phyloP scores from a whole-genome alignment of 2,113 vertebrate species.

The Percina caprodes region DNA sequence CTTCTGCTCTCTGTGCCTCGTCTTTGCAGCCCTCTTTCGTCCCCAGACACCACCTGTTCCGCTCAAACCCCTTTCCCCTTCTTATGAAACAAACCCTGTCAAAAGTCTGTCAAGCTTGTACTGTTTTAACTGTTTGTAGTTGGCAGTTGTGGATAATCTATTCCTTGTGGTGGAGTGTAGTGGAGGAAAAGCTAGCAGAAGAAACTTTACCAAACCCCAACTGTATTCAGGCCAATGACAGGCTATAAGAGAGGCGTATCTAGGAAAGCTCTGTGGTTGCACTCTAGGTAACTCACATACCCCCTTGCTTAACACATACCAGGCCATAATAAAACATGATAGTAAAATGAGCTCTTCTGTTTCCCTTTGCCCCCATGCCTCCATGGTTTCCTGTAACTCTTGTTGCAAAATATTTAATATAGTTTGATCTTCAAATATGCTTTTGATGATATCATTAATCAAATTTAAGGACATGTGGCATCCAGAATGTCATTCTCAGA shows the following conservation, averaged over 20 bases:
- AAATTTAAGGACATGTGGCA: constrained; percentile 25
- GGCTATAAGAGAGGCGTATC: constrained; percentile 22
- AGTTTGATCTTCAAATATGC: background rate
- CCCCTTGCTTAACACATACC: constrained; percentile 42
- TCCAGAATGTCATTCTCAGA: constrained; percentile 2
- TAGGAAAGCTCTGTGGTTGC: constrained; percentile 46
- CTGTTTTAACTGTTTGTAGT: constrained; percentile 42
- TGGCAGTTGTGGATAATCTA: constrained; percentile 36
- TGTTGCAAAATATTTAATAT: background rate
- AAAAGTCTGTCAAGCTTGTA: constrained; percentile 17
- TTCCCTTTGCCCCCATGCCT: constrained; percentile 1
- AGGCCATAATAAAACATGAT: constrained; percentile 53
- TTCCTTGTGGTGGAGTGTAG: background rate
- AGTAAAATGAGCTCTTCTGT: constrained; percentile 35
- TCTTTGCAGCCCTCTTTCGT: constrained; percentile 35
- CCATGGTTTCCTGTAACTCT: background rate
- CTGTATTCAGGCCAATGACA: constrained; percentile 6
- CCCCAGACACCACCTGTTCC: constrained; percentile 72
- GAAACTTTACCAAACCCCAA: constrained; percentile 8
- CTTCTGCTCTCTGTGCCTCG: constrained; percentile 44
- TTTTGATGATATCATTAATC: constrained; percentile 17
- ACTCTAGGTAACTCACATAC: constrained; percentile 36
- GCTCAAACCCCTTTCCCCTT: constrained; percentile 37
- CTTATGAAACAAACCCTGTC: constrained; percentile 54
- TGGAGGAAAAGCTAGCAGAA: constrained; percentile 14